Evolutionary conservation across 1,140 invertebrate genomes (phyloP).

Genomic region (Atopsyche davidsoni): DNA sequence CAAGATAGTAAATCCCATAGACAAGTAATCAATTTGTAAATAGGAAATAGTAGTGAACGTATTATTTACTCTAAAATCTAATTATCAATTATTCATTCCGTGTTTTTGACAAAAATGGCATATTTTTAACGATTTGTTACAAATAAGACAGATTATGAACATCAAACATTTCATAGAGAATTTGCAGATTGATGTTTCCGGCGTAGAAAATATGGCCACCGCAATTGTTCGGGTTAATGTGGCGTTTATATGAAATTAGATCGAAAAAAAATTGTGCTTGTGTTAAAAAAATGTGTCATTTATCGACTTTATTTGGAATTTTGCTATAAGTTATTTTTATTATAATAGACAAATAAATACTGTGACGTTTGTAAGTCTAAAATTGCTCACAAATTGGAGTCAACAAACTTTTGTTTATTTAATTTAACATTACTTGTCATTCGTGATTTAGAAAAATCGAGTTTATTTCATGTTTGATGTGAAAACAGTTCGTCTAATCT

Average conservation of each 20-base stretch:
- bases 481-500: no score
- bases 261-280: slow-evolving; percentile 11
- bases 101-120: no score
- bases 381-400: slow-evolving; percentile 32
- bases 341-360: slow-evolving; percentile 3
- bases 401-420: slow-evolving; percentile 52
- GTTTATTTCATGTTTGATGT: no score
- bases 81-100: no score
- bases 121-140: no score
- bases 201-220: slow-evolving; percentile 49
- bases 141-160: no score
- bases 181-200: slow-evolving; percentile 36
- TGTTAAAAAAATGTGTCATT: slow-evolving; percentile 15
- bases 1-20: slow-evolving; percentile 6
- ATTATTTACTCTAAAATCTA: no score
- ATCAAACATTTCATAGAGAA: no score
- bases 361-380: slow-evolving; percentile 13
- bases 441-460: slow-evolving; percentile 12
- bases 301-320: slow-evolving; percentile 5
- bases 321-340: not conserved
- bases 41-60: no score
- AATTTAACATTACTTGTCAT: slow-evolving; percentile 31
- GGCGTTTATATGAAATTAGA: slow-evolving; percentile 35
- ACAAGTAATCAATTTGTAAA: no score
- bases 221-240: slow-evolving; percentile 50